Percentiles rank a stretch among this genome's conserved stretches.
Evolutionary conservation across 2,797 vertebrate genomes (phyloP).

Genomic region (Lepilemur ruficaudatus): DNA sequence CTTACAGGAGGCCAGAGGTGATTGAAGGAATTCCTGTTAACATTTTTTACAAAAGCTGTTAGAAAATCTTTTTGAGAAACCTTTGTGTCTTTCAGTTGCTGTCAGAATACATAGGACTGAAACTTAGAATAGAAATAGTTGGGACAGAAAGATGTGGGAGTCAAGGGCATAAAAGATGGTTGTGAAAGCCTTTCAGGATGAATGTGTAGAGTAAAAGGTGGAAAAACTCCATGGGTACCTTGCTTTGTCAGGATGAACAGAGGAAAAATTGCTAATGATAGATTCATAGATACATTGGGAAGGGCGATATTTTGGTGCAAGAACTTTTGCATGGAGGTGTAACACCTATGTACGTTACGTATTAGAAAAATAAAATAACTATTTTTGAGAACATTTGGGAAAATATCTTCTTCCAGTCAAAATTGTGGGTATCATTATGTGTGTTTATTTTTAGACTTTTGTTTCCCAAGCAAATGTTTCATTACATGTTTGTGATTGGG

Average conservation of each 20-base stretch:
- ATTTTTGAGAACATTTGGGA: not conserved
- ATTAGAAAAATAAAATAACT: conserved; percentile 1
- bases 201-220: not conserved
- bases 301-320: not conserved
- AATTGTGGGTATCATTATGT: not conserved
- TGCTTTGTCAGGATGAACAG: not conserved
- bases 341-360: not conserved
- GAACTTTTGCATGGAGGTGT: not conserved
- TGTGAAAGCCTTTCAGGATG: not conserved
- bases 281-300: not conserved
- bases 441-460: not conserved
- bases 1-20: not conserved
- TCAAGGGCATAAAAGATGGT: not conserved
- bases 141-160: not conserved
- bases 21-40: not conserved
- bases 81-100: not conserved
- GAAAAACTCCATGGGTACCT: not conserved
- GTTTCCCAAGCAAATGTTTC: not conserved
- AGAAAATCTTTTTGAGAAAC: not conserved
- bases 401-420: not conserved
- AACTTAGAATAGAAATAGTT: not conserved
- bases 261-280: not conserved
- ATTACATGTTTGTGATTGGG: not conserved
- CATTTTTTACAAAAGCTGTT: not conserved
- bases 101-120: not conserved